Evolutionary conservation across 2,113 vertebrate genomes (phyloP).

Genomic region (Zosterops hypoxanthus): DNA sequence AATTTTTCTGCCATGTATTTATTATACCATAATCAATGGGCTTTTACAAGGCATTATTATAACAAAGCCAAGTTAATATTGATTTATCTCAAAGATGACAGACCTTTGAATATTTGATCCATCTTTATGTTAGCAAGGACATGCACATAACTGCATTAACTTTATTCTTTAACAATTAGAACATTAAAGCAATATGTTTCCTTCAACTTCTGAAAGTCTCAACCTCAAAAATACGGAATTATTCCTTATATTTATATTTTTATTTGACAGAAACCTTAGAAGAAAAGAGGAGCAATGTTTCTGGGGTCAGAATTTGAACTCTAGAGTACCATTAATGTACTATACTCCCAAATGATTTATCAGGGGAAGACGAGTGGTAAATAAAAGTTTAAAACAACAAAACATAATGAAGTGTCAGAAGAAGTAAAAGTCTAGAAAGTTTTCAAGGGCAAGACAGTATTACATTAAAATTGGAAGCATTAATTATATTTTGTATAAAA

Average conservation of each 20-base stretch:
- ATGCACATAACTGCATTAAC: not conserved
- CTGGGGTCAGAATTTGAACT: not conserved
- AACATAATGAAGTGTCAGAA: not conserved
- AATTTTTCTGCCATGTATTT: not conserved
- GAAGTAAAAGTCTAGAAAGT: not conserved
- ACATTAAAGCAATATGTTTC: not conserved
- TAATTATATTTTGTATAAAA: not conserved
- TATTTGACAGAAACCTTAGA: not conserved
- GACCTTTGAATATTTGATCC: not conserved
- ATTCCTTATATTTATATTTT: not conserved
- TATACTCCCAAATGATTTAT: not conserved
- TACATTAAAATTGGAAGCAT: not conserved
- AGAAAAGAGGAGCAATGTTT: not conserved
- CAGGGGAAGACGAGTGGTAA: not conserved
- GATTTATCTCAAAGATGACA: not conserved
- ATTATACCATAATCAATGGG: not conserved
- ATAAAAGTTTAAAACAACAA: constrained; percentile 9
- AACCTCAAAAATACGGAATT: not conserved
- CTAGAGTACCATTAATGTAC: not conserved
- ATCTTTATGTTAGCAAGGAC: not conserved
- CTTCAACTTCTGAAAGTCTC: not conserved
- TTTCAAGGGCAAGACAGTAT: not conserved
- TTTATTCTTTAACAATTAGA: not conserved
- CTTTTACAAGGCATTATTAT: not conserved
- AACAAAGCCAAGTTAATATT: not conserved